These are phyloP conservation scores for Melanotus villosus DNA, from an alignment of 2,888 invertebrate species.

Conservation along the genomic window DNA sequence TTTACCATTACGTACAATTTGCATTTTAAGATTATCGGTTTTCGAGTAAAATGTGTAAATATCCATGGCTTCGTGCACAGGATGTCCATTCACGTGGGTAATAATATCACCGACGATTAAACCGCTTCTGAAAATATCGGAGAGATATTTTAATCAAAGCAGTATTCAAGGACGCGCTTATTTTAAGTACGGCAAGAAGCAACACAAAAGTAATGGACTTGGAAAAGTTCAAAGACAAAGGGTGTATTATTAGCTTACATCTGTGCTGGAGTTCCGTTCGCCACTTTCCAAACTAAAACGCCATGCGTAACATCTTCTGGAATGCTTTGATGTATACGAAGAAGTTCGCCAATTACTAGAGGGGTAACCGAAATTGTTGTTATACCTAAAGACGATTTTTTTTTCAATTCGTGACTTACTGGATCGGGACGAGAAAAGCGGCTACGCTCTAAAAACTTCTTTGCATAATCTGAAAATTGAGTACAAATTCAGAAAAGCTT, in stretches of 20 bases:
- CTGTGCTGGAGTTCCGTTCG: conserved; percentile 84
- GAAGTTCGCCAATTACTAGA: conserved; percentile 79
- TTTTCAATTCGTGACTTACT: conserved; percentile 53
- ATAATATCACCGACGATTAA: conserved; percentile 87
- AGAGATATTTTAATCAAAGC: too few species aligned
- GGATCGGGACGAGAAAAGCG: conserved; percentile 30
- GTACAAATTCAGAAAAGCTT: not conserved
- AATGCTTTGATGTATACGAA: conserved; percentile 75
- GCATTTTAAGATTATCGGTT: conserved; percentile 13
- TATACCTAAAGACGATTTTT: conserved; percentile 82
- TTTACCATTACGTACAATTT: conserved; percentile 31
- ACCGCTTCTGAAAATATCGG: conserved; percentile 75
- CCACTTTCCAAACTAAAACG: conserved; percentile 87
- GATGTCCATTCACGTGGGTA: conserved; percentile 78
- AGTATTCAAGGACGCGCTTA: not conserved
- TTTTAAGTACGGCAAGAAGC: not conserved
- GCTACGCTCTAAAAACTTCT: conserved; percentile 77
- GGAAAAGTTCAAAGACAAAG: not conserved
- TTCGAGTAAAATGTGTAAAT: conserved; percentile 47
- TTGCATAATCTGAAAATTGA: conserved; percentile 75
- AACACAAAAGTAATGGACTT: not conserved
- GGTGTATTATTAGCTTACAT: conserved; percentile 70
- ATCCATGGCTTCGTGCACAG: conserved; percentile 72
- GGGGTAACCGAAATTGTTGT: conserved; percentile 78
- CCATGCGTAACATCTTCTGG: conserved; percentile 79